These are phyloP conservation scores for Odontamblyopus rebecca DNA, from an alignment of 2,797 vertebrate genomes.

Conservation along the genomic window DNA sequence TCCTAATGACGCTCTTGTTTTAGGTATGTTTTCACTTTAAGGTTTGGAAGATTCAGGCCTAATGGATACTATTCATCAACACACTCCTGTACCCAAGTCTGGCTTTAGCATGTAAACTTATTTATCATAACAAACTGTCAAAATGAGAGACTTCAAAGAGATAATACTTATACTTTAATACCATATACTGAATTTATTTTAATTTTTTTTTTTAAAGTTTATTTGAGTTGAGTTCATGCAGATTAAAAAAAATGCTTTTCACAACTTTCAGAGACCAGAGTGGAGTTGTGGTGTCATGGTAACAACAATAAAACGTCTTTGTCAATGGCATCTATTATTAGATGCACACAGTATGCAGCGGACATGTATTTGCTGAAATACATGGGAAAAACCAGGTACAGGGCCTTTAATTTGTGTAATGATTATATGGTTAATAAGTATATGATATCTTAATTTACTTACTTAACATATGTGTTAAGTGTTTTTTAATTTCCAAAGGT, in stretches of 20 bases:
- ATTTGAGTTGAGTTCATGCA: background rate
- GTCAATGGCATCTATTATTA: too few species aligned
- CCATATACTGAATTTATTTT: background rate
- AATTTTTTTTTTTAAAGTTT: too few species aligned
- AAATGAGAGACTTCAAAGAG: constrained; percentile 63
- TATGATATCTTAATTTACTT: constrained; percentile 70
- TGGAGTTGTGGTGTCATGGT: too few species aligned
- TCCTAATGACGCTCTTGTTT: constrained; percentile 86
- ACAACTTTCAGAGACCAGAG: too few species aligned
- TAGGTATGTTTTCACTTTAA: constrained; percentile 82
- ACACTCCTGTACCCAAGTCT: constrained; percentile 72
- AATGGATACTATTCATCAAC: constrained; percentile 82
- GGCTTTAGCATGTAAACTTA: constrained; percentile 72
- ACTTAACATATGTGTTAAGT: constrained; percentile 62
- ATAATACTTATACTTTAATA: background rate
- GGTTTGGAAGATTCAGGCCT: constrained; percentile 76
- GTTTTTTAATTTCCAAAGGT: constrained; percentile 73
- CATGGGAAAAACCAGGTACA: too few species aligned
- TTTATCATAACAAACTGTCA: constrained; percentile 79
- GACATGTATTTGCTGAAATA: too few species aligned
- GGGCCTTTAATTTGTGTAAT: constrained; percentile 5
- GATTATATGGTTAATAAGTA: constrained; percentile 36
- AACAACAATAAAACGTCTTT: too few species aligned
- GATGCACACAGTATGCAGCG: too few species aligned
- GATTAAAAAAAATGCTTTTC: background rate